phyloP scores from a whole-genome alignment of 1,140 invertebrate genomes.

The Mamestra configurata region DNA sequence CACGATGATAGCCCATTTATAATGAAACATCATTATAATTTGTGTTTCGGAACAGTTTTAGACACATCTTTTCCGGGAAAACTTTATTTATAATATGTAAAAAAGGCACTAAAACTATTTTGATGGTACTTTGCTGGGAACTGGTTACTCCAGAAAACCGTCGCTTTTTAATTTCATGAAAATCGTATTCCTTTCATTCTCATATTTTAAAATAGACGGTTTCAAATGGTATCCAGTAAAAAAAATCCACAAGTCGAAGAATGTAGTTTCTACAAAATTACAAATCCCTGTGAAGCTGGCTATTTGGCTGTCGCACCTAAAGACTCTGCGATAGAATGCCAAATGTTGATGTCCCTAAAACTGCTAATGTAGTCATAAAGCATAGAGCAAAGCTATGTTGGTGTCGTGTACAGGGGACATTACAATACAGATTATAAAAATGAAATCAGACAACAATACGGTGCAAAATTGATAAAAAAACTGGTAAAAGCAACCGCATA shows the following conservation, averaged over 20 bases:
- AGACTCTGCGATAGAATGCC: not conserved
- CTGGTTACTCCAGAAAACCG: too few species aligned
- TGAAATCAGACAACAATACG: not conserved
- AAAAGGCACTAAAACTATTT: too few species aligned
- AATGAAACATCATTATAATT: constrained; percentile 1
- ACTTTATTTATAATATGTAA: too few species aligned
- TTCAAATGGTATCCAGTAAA: too few species aligned
- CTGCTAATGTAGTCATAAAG: not conserved
- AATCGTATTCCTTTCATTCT: too few species aligned
- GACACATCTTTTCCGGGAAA: not conserved
- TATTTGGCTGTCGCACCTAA: not conserved
- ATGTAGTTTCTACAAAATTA: too few species aligned
- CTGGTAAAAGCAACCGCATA: not conserved
- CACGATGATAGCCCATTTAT: constrained; percentile 17
- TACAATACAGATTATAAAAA: constrained; percentile 11
- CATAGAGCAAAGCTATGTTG: not conserved
- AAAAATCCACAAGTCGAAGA: too few species aligned
- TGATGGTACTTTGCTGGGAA: too few species aligned
- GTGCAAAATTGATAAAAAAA: not conserved
- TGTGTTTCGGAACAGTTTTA: not conserved
- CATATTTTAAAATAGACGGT: too few species aligned
- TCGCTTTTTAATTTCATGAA: too few species aligned
- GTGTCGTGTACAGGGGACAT: not conserved
- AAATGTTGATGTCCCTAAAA: not conserved
- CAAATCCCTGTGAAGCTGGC: not conserved